Base-by-base conservation (phyloP, 1,140 invertebrate species). In the Drosophila cardini region DNA sequence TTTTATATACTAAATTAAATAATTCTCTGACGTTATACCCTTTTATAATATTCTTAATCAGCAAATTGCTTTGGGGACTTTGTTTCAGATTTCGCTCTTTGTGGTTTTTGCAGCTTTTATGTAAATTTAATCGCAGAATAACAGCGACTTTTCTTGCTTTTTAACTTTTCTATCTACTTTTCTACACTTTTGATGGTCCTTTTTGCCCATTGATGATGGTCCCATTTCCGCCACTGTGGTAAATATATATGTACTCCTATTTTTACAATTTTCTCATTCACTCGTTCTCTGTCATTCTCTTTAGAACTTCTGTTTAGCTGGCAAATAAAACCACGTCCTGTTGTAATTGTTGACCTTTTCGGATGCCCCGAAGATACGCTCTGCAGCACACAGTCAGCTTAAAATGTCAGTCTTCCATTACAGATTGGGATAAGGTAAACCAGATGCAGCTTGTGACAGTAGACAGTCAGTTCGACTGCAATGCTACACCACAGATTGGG, bases 361-460 rank as follows among this genome's bases (percentile, higher is more conserved):
- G 48, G 18, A 3, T 26, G 48, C 16, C 21, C 55, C 43, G n/a
- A 46, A 45, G 46, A 61, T 42, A 48, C 18, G 26, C 15, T 42
- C 9, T 42, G 32, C 55, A 46, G 43, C 36, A 40, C 60, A 65
- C 15, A 62, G 52, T 76, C 67, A 80, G 78, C 52, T 34, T 36
- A 80, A 80, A 71, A 74, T 48, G 65, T 65, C 78, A 75, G 34
- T 9, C 53, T 48, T 40, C 21, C 52, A 61, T 64, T 48, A 42
- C 58, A 8, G 34, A 38, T 26, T 10, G 32, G 10, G 3, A 52
- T 11, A 16, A 21, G 36, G 46, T n/a, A 4, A 5, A 32, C 57
- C 18, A 8, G 40, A 32, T 57, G 55, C 45, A 50, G 7, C 34
- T 60, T 38, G 7, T 32, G 53, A 21, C 53, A 65, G 43, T 13